A percentile compares a stretch with the other conserved stretches of the same genome.
phyloP scores from a whole-genome alignment of 2,113 vertebrate genomes.

The Pedionomus torquatus region DNA sequence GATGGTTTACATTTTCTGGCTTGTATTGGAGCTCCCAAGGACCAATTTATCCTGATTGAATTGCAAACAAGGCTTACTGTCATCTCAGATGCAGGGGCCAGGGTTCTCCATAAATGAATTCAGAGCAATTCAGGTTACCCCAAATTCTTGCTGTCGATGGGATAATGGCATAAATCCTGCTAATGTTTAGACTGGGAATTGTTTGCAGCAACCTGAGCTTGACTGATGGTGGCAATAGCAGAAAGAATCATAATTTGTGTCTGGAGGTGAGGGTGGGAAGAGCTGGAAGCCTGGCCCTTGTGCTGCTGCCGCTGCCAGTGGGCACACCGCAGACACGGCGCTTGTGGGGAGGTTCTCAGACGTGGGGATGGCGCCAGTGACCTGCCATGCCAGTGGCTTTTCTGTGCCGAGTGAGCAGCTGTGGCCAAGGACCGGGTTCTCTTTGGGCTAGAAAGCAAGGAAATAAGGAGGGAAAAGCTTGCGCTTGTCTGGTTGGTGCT shows the following conservation, averaged over 20 bases:
- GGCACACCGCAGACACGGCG: not conserved
- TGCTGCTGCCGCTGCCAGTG: not conserved
- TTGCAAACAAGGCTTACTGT: constrained; percentile 69
- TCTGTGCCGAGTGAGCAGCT: not conserved
- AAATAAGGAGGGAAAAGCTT: not conserved
- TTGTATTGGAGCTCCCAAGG: constrained; percentile 54
- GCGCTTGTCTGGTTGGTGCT: not conserved
- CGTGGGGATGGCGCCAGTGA: fast-evolving
- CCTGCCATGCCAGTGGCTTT: not conserved
- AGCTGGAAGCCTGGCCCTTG: not conserved
- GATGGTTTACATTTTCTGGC: constrained; percentile 76
- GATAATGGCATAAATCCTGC: constrained; percentile 65
- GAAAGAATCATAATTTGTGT: not conserved
- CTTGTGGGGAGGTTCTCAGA: not conserved
- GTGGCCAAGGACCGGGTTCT: not conserved
- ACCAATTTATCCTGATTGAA: constrained; percentile 71
- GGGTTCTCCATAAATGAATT: constrained; percentile 14
- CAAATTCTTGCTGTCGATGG: constrained; percentile 38
- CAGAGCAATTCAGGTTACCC: constrained; percentile 47
- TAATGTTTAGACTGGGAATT: constrained; percentile 59
- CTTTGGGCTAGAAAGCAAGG: not conserved
- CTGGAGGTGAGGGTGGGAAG: not conserved
- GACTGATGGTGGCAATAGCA: constrained; percentile 17
- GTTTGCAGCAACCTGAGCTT: constrained; percentile 54
- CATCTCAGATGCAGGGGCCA: not conserved